These are phyloP conservation scores for Macquaria australasica DNA, from an alignment of 2,113 vertebrate species.

Conservation along the genomic window DNA sequence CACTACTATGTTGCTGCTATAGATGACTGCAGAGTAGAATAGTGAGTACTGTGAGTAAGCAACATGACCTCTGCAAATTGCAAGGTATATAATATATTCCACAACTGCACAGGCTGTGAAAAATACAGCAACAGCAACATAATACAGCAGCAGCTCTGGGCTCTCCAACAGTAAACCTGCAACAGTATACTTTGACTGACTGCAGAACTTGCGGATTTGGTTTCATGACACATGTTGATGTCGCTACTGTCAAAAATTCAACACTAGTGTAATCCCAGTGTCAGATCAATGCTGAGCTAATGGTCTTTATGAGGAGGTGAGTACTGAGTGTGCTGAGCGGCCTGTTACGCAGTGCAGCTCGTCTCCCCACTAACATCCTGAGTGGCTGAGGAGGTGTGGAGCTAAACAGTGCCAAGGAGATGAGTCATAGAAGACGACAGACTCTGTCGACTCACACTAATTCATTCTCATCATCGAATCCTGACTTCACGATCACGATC, in stretches of 20 bases:
- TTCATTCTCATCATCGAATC: conserved; percentile 27
- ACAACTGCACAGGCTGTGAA: neutral
- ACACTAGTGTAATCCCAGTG: conserved; percentile 21
- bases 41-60: neutral
- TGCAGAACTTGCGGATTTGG: conserved; percentile 3
- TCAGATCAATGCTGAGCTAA: conserved; percentile 44
- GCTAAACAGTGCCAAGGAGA: conserved; percentile 14
- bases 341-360: conserved; percentile 22
- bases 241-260: conserved; percentile 28
- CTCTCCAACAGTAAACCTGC: neutral
- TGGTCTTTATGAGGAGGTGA: conserved; percentile 25
- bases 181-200: conserved; percentile 5
- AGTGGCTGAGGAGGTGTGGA: conserved; percentile 11
- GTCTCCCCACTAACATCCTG: neutral
- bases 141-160: neutral
- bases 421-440: conserved; percentile 45
- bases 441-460: neutral
- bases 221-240: conserved; percentile 31
- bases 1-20: neutral
- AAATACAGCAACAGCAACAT: neutral
- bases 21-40: conserved; percentile 1
- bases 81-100: neutral
- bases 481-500: conserved; percentile 3
- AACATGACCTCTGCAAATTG: neutral
- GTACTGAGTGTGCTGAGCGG: conserved; percentile 14